A percentile compares a stretch with the other conserved stretches of the same genome.
phyloP scores from a whole-genome alignment of 2,113 vertebrate genomes.

The Malurus cyaneus region DNA sequence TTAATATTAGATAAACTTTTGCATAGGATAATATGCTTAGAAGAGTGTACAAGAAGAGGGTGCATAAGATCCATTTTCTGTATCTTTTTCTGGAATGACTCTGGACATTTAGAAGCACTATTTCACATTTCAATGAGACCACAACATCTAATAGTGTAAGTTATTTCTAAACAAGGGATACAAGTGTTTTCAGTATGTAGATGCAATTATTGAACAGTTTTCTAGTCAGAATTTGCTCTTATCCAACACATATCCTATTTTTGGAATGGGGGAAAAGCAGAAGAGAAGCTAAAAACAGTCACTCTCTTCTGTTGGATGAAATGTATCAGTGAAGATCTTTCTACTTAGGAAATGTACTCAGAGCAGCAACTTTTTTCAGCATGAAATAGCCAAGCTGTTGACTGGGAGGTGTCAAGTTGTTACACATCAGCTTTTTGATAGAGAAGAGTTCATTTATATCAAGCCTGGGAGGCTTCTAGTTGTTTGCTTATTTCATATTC shows the following conservation, averaged over 20 bases:
- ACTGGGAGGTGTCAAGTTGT: not conserved
- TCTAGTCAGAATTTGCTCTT: not conserved
- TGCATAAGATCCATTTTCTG: not conserved
- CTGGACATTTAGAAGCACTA: not conserved
- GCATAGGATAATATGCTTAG: not conserved
- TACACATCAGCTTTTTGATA: not conserved
- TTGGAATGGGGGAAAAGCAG: not conserved
- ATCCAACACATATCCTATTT: not conserved
- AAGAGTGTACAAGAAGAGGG: not conserved
- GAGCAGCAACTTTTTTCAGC: not conserved
- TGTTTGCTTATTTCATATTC: not conserved
- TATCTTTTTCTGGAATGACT: not conserved
- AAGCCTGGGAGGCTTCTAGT: not conserved
- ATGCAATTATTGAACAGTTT: not conserved
- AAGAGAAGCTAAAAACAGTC: not conserved
- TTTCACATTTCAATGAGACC: not conserved
- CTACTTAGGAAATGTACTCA: not conserved
- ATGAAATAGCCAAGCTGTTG: not conserved
- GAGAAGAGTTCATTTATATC: not conserved
- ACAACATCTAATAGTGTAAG: not conserved
- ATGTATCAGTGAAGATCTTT: not conserved
- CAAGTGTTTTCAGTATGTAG: not conserved
- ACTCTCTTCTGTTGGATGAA: not conserved
- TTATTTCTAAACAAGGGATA: not conserved
- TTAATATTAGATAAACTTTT: not conserved